Evolutionary conservation across 2,797 vertebrate species (phyloP), one percentile per base, ranked within the genome.

Genomic region (Zalophus californianus): DNA sequence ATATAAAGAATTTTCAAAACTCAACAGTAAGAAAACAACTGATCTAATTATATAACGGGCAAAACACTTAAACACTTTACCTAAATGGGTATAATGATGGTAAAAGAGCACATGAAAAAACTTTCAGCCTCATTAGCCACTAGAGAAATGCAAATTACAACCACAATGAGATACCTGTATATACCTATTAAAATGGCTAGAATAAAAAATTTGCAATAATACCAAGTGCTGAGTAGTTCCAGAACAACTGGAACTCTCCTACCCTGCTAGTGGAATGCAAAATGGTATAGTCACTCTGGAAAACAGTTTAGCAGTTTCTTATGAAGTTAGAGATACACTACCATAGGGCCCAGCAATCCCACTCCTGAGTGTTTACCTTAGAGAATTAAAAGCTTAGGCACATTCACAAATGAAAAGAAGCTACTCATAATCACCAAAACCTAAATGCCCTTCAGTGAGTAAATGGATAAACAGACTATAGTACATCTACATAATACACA

Each of bases 81-180:
- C n/a, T 82, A 90, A 50, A n/a, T 80, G 62, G 21, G 64, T 68
- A 66, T 35, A 73, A 93, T 80, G 64, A 73, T 92, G 44, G 11
- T 56, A 89, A 84, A 91, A 52, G 86, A 82, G 18, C 82, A 68
- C 35, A 54, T 64, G 21, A 64, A 70, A 86, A 62, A 50, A 75
- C 4, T 7, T 75, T 86, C 11, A 38, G 12, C 50, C 41, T 92
- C 9, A 8, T 90, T 90, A 86, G 52, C 7, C 50, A 68, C 38
- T 82, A 75, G 29, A 44, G 41, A 92, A 97, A 86, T 56, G 16
- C 7, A 77, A 91, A 93, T 90, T 83, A 90, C 86, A 94, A 73
- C 56, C 29, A 95, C 18, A 62, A 60, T 21, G 20, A 91, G 54
- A 95, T 48, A 75, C 29, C 14, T 62, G 3, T 75, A 35, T 27